Evolutionary conservation across 1,140 invertebrate genomes (phyloP), one percentile per base, ranked within the genome.

Genomic region (Trichogramma pretiosum): DNA sequence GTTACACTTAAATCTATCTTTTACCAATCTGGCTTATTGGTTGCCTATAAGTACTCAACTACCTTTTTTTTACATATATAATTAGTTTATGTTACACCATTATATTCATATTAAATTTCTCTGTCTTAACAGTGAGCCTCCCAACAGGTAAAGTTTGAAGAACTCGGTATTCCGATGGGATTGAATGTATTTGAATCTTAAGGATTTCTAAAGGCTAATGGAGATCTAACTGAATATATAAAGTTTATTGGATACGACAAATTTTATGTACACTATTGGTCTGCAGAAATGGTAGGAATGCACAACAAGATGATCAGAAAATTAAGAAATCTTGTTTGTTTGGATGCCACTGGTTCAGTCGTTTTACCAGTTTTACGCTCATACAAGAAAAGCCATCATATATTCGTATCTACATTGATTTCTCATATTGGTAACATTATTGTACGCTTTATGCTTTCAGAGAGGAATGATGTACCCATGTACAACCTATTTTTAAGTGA

Each of bases 291-390:
- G 14, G n/a, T 39, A 3, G 17, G 22, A 14, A 9, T 39, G 1
- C 37, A 39, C 17, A 39, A 39, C 11, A n/a, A 39, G 4, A 10
- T 39, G 1, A 19, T 11, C n/a, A 4, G 1, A 2, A 39, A 13
- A n/a, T 18, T 39, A 2, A 23, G 21, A 39, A 24, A 39, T 39
- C 37, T 24, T 19, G 8, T 37, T 1, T 28, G 23, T 18, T 21
- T 37, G 10, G 44, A 46, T 46, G 44, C 44, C 13, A 46, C 44
- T 9, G 44, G 24, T 19, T 38, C 44, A 0, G 24, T 46, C 4
- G 26, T 16, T 8, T 14, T 39, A 5, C 19, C 21, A 32, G 23
- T 46, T 9, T 32, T 30, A 19, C 19, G 14, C 9, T 8, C 22
- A 4, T 5, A 17, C 30, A 35, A 13, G 7, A 26, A 39, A 3